These are phyloP conservation scores for Macrotis lagotis DNA, from an alignment of 2,113 vertebrate genomes.

Conservation along the genomic window DNA sequence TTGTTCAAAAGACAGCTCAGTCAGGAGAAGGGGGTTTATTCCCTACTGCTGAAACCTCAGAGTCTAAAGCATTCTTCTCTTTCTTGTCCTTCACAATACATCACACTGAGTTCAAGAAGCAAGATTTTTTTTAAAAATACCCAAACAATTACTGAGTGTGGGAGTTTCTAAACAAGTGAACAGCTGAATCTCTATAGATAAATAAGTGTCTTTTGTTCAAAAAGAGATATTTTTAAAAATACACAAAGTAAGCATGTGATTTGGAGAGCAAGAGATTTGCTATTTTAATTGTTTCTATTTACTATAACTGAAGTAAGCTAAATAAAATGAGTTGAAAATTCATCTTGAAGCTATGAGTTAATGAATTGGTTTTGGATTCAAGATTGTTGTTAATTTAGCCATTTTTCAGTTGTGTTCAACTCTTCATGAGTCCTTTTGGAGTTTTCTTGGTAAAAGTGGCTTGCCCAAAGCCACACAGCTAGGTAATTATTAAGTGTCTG, in stretches of 20 bases:
- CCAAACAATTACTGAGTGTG: slow-evolving; percentile 50
- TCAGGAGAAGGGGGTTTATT: neutral
- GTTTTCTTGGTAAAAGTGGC: neutral
- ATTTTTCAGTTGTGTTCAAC: neutral
- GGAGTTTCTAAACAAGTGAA: slow-evolving; percentile 51
- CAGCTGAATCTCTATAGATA: slow-evolving; percentile 56
- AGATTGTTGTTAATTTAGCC: neutral
- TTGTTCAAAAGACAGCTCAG: slow-evolving; percentile 49
- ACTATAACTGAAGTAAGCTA: neutral
- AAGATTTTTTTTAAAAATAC: neutral
- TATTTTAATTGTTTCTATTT: slow-evolving; percentile 66
- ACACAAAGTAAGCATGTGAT: slow-evolving; percentile 23
- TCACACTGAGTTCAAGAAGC: neutral
- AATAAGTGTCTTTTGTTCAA: slow-evolving; percentile 55
- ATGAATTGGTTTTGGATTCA: neutral
- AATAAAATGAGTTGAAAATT: neutral
- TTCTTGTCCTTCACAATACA: slow-evolving; percentile 54
- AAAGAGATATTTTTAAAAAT: slow-evolving; percentile 39
- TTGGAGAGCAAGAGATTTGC: slow-evolving; percentile 58
- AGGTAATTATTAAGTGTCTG: too few relatives aligned
- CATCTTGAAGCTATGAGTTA: neutral
- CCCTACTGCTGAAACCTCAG: slow-evolving; percentile 44
- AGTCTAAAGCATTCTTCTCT: slow-evolving; percentile 50
- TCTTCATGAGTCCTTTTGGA: neutral
- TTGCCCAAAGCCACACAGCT: neutral